phyloP scores from a whole-genome alignment of 2,888 invertebrate genomes.

The Balanococcus diminutus region DNA sequence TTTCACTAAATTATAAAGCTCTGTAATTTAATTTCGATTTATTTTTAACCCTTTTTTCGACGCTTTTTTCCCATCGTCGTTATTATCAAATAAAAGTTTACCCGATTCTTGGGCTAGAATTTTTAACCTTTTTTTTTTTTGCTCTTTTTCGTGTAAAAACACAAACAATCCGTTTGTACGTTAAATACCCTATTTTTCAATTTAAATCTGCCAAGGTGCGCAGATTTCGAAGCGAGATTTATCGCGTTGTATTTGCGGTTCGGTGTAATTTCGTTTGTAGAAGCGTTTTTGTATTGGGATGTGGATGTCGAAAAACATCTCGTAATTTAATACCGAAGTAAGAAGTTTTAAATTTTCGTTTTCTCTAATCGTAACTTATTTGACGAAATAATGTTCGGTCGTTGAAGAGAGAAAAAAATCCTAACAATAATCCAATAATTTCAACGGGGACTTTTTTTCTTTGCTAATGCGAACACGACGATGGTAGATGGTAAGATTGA shows the following conservation, averaged over 20 bases:
- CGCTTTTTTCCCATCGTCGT: conserved; percentile 10
- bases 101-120: conserved; percentile 12
- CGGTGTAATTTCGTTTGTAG: not conserved
- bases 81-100: conserved; percentile 45
- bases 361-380: conserved; percentile 39
- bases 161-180: not conserved
- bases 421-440: conserved; percentile 55
- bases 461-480: conserved; percentile 42
- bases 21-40: conserved; percentile 55
- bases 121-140: conserved; percentile 29
- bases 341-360: conserved; percentile 27
- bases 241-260: not conserved
- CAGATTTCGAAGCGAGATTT: conserved; percentile 5
- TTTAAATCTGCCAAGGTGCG: conserved; percentile 21
- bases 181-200: conserved; percentile 28
- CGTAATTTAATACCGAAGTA: not conserved
- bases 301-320: not conserved
- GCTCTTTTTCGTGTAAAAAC: not conserved
- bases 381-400: conserved; percentile 35
- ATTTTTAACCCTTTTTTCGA: conserved; percentile 48
- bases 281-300: not conserved
- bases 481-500: conserved; percentile 21
- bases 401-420: conserved; percentile 41
- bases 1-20: conserved; percentile 52
- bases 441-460: conserved; percentile 52